Percentiles rank a stretch among this genome's conserved stretches.
Conservation (phyloP, 2,888 invertebrate genomes). For the Nipponacmea schrenckii region DNA sequence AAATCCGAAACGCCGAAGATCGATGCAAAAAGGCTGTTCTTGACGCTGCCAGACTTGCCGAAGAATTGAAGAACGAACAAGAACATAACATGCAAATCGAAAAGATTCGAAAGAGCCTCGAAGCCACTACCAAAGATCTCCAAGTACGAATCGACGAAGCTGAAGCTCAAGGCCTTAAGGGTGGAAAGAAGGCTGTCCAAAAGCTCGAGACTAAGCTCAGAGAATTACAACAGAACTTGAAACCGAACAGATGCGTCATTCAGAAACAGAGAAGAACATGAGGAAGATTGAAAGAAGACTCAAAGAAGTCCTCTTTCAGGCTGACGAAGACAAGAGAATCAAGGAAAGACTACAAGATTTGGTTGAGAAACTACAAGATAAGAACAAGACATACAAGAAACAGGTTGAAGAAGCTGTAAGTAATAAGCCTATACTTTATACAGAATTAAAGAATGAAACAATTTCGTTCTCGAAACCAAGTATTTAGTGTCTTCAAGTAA, state of each 20-base stretch:
- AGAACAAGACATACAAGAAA: conserved; percentile 99
- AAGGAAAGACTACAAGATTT: conserved; percentile 99
- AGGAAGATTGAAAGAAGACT: conserved; percentile 93
- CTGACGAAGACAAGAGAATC: conserved; percentile 98
- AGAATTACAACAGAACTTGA: conserved; percentile 81
- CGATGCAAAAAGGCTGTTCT: conserved; percentile 51
- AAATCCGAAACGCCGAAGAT: conserved; percentile 98
- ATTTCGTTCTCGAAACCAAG: background rate
- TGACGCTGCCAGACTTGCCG: conserved; percentile 95
- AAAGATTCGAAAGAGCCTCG: conserved; percentile 95
- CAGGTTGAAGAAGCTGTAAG: conserved; percentile 94
- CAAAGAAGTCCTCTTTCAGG: conserved; percentile 79
- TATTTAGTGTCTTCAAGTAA: background rate
- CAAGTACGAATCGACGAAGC: conserved; percentile 91
- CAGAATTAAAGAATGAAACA: too few relatives aligned
- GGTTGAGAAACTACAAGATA: conserved; percentile 94
- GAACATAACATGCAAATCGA: conserved; percentile 90
- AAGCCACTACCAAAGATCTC: conserved; percentile 97
- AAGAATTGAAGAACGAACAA: conserved; percentile 98
- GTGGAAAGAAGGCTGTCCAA: conserved; percentile 70
- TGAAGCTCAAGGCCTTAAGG: conserved; percentile 74
- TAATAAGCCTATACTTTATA: too few relatives aligned
- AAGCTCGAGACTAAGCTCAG: conserved; percentile 86
- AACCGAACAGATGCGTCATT: conserved; percentile 96
- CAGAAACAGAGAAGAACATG: conserved; percentile 96